Evolutionary conservation across 1,140 invertebrate species (phyloP).

Genomic region (Thrips palmi): DNA sequence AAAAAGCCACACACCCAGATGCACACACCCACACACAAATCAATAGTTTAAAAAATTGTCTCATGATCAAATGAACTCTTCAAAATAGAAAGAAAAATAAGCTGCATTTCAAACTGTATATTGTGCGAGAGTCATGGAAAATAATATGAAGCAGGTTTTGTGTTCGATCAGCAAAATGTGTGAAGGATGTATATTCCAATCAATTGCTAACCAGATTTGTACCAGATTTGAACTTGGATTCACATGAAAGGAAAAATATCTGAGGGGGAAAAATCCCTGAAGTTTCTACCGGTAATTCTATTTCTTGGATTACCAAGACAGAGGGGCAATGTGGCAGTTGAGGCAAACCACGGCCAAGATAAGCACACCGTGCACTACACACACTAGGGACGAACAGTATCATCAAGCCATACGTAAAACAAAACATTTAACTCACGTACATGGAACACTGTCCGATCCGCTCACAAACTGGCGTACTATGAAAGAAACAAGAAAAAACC

Average conservation of each 20-base stretch:
- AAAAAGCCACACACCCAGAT: too few species aligned
- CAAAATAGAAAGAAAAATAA: too few species aligned
- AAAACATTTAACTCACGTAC: slow-evolving; percentile 31
- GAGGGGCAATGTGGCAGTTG: background rate
- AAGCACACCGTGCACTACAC: slow-evolving; percentile 20
- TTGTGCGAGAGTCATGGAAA: too few species aligned
- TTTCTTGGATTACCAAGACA: background rate
- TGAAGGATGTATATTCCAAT: too few species aligned
- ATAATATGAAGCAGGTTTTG: too few species aligned
- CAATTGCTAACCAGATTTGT: too few species aligned
- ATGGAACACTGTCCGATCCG: slow-evolving; percentile 47
- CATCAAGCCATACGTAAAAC: slow-evolving; percentile 11
- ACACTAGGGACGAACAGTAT: slow-evolving; percentile 21
- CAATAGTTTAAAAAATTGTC: too few species aligned
- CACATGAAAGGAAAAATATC: background rate
- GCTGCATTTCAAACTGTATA: too few species aligned
- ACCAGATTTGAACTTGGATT: too few species aligned
- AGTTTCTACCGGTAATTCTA: slow-evolving; percentile 5
- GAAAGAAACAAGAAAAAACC: slow-evolving; percentile 29
- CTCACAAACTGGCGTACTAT: slow-evolving; percentile 53
- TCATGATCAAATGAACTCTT: too few species aligned
- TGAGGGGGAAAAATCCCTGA: background rate
- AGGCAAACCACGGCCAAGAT: slow-evolving; percentile 12
- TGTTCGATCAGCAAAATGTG: too few species aligned
- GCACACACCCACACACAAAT: too few species aligned